These are phyloP conservation scores for Huso huso DNA, from an alignment of 2,797 vertebrate species.

Conservation along the genomic window DNA sequence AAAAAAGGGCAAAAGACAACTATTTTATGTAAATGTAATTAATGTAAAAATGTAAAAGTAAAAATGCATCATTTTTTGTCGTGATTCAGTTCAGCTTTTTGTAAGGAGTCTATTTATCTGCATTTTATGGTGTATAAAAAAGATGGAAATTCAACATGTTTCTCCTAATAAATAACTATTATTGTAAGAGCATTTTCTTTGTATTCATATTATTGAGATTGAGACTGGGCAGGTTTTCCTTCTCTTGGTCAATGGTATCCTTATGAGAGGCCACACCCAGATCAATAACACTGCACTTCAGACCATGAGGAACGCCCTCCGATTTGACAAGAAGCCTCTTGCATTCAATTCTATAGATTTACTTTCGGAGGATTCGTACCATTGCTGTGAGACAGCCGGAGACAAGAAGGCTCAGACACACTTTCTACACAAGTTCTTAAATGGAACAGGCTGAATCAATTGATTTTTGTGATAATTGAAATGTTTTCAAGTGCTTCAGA, in stretches of 20 bases:
- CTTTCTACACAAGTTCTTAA: too few relatives aligned
- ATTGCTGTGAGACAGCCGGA: background rate
- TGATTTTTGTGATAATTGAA: too few relatives aligned
- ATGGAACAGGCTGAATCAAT: too few relatives aligned
- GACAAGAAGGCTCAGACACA: too few relatives aligned
- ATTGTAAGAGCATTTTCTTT: constrained; percentile 19
- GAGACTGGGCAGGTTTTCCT: background rate
- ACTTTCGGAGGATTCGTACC: constrained; percentile 12
- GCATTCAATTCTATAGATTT: background rate
- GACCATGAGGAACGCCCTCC: too few relatives aligned
- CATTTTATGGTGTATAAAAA: constrained; percentile 54
- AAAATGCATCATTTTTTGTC: constrained; percentile 50
- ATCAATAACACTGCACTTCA: too few relatives aligned
- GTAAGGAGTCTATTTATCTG: constrained; percentile 93
- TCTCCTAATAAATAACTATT: constrained; percentile 72
- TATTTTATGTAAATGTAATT: constrained; percentile 57
- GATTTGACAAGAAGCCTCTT: constrained; percentile 14
- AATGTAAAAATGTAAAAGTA: constrained; percentile 73
- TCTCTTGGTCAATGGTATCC: constrained; percentile 5
- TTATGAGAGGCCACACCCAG: constrained; percentile 10
- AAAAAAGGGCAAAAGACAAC: constrained; percentile 45
- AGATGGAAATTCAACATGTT: constrained; percentile 67
- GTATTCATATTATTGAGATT: background rate
- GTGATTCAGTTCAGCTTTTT: constrained; percentile 72
- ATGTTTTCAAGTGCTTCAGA: too few relatives aligned